These are phyloP conservation scores for Chaetogeoica ovagalla DNA, from an alignment of 2,888 invertebrate species.

Conservation along the genomic window DNA sequence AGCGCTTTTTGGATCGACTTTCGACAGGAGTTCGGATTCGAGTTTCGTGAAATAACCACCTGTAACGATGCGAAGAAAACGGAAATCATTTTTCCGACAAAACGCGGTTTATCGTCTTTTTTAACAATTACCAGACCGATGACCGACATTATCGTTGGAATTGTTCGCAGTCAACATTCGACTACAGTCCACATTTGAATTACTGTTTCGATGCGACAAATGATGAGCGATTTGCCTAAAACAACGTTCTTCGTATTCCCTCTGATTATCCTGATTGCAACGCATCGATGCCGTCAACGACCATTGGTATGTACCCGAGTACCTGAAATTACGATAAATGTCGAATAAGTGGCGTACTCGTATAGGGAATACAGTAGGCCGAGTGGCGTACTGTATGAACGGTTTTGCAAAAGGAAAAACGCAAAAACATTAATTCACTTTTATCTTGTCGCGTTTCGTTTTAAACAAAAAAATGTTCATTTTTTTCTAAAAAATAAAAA, in stretches of 20 bases:
- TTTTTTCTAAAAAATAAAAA: no score
- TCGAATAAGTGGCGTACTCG: neutral
- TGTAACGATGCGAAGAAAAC: constrained; percentile 56
- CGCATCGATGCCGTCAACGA: constrained; percentile 75
- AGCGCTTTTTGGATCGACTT: constrained; percentile 34
- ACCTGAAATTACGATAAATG: constrained; percentile 62
- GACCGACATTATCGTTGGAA: neutral
- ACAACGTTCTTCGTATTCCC: constrained; percentile 75
- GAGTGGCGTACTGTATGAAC: no score
- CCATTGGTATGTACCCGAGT: constrained; percentile 64
- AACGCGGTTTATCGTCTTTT: neutral
- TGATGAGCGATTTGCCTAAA: constrained; percentile 41
- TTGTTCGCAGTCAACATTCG: constrained; percentile 1
- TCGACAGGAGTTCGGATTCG: constrained; percentile 66
- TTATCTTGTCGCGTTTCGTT: no score
- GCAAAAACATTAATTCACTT: no score
- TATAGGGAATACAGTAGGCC: neutral
- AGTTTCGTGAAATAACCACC: constrained; percentile 77
- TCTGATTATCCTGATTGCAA: constrained; percentile 85
- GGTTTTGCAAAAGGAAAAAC: no score
- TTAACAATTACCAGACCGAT: constrained; percentile 17
- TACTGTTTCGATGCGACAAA: constrained; percentile 29
- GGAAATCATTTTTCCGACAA: neutral
- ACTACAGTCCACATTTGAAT: constrained; percentile 33
- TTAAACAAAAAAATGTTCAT: no score